Conservation (phyloP, 2,113 vertebrate species). For the Rynchops niger region DNA sequence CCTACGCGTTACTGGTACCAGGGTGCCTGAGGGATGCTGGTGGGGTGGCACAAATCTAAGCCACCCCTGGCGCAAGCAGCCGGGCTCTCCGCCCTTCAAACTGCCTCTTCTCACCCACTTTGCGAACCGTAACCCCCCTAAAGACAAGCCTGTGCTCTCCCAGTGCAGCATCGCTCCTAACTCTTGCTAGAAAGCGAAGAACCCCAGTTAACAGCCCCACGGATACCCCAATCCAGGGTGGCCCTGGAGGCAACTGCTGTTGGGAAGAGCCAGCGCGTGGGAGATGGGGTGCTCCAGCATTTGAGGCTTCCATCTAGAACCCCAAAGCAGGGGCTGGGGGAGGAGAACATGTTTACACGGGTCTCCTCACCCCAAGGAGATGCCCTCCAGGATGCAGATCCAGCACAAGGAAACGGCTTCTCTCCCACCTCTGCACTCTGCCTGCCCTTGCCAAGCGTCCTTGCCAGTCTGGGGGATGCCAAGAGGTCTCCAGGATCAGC, state of each 20-base stretch:
- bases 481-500: neutral
- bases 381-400: neutral
- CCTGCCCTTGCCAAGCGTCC: neutral
- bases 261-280: neutral
- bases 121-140: fast-evolving
- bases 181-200: neutral
- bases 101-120: neutral
- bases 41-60: neutral
- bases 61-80: neutral
- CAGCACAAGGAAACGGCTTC: neutral
- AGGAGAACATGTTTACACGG: fast-evolving
- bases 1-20: neutral
- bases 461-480: too few relatives aligned
- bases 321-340: neutral
- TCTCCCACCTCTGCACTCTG: neutral
- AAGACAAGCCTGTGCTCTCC: neutral
- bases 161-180: neutral
- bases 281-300: neutral
- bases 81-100: neutral
- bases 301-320: neutral
- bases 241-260: neutral
- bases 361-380: neutral
- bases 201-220: neutral
- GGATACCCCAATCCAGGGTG: neutral
- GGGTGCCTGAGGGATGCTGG: neutral